These are phyloP conservation scores for Tachina grossa DNA, from an alignment of 2,888 invertebrate genomes.

Conservation along the genomic window DNA sequence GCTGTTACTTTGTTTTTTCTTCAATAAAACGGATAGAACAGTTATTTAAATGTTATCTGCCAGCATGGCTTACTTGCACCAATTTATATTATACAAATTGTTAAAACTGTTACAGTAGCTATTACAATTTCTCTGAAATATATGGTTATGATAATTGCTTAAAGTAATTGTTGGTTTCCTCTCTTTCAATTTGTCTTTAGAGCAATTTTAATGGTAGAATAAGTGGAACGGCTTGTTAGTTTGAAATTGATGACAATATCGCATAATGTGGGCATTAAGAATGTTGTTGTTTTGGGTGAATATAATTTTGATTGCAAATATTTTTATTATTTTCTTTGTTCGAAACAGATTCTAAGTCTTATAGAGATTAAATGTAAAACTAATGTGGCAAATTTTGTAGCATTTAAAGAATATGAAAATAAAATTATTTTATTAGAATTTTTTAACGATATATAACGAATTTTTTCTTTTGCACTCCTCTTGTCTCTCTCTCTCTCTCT, in stretches of 20 bases:
- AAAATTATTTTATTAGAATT: too few species aligned
- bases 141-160: constrained; percentile 69
- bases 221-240: background rate
- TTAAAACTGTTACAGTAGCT: constrained; percentile 46
- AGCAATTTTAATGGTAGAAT: constrained; percentile 3
- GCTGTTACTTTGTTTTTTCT: constrained; percentile 40
- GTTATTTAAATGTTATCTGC: constrained; percentile 68
- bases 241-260: background rate
- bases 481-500: too few species aligned
- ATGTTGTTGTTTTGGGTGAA: too few species aligned
- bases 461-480: too few species aligned
- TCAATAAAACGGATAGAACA: constrained; percentile 45
- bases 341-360: too few species aligned
- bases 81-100: constrained; percentile 40
- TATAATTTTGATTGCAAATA: too few species aligned
- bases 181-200: constrained; percentile 31
- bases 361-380: too few species aligned
- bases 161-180: constrained; percentile 60
- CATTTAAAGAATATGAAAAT: too few species aligned
- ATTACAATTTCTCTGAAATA: constrained; percentile 59
- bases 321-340: too few species aligned
- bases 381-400: too few species aligned
- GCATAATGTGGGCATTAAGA: background rate
- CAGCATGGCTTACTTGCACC: constrained; percentile 2
- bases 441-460: too few species aligned